These are phyloP conservation scores for Ramphastos sulfuratus DNA, from an alignment of 2,113 vertebrate genomes.

Conservation along the genomic window DNA sequence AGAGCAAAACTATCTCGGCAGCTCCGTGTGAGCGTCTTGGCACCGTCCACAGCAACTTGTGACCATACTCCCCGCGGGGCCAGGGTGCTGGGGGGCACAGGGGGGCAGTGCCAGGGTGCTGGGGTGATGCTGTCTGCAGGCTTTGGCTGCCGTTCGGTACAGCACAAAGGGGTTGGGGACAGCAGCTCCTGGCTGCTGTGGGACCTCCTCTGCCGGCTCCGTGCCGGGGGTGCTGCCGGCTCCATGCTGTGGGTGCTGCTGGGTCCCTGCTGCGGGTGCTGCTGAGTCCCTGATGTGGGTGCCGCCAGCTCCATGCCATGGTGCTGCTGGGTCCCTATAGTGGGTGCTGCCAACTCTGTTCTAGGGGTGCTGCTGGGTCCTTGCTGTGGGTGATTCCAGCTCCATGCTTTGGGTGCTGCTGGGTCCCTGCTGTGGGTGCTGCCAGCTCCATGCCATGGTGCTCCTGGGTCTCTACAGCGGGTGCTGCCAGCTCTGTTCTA, in stretches of 20 bases:
- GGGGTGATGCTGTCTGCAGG: accelerated
- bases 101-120: accelerated
- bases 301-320: accelerated
- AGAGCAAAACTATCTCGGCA: conserved; percentile 48
- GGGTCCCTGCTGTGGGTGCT: neutral
- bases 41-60: neutral
- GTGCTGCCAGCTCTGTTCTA: too few relatives aligned
- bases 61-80: neutral
- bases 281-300: neutral
- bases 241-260: neutral
- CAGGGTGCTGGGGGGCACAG: neutral
- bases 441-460: accelerated
- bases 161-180: accelerated
- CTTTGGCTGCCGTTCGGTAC: accelerated
- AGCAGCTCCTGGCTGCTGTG: accelerated
- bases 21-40: conserved; percentile 20
- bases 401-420: accelerated
- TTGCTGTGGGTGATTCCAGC: neutral
- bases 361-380: neutral
- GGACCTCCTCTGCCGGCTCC: accelerated
- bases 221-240: neutral
- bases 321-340: neutral
- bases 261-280: neutral
- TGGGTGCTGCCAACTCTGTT: too few relatives aligned
- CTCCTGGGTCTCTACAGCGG: too few relatives aligned